These are phyloP conservation scores for Hemistola chrysoprasaria DNA, from an alignment of 2,888 invertebrate species.

Conservation along the genomic window DNA sequence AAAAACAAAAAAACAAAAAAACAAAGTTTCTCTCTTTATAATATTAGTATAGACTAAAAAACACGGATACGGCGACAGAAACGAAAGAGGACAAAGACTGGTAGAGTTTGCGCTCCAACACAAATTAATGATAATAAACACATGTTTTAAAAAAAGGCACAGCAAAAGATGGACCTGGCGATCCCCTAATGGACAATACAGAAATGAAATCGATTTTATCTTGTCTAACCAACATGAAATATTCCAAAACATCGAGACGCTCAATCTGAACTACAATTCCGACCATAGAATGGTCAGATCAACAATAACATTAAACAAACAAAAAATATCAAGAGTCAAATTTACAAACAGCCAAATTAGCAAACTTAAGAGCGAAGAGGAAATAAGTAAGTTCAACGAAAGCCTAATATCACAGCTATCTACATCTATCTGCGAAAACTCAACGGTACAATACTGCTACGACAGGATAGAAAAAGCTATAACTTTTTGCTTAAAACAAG, in stretches of 20 bases:
- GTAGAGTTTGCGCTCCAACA: constrained; percentile 2
- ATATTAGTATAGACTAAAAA: no score
- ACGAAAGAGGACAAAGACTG: no score
- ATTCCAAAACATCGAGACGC: constrained; percentile 8
- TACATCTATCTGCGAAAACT: constrained; percentile 3
- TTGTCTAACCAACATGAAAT: constrained; percentile 6
- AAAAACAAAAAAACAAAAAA: no score
- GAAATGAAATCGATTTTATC: constrained; percentile 10
- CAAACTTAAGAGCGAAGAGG: constrained; percentile 5
- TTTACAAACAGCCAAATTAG: background rate
- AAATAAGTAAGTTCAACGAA: constrained; percentile 7
- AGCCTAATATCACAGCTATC: constrained; percentile 1
- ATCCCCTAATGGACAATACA: background rate
- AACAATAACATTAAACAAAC: background rate
- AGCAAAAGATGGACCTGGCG: constrained; percentile 7
- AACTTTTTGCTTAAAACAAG: constrained; percentile 1
- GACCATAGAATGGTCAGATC: constrained; percentile 10
- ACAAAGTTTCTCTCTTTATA: no score
- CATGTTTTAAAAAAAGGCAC: constrained; percentile 1
- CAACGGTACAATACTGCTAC: constrained; percentile 7
- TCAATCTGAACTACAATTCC: constrained; percentile 6
- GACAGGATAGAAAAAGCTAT: constrained; percentile 8
- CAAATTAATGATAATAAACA: constrained; percentile 3
- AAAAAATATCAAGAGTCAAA: constrained; percentile 1
- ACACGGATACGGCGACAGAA: no score